Evolutionary conservation across 2,113 vertebrate genomes (phyloP), one percentile per base, ranked within the genome.

Genomic region (Tylochromis polylepis): DNA sequence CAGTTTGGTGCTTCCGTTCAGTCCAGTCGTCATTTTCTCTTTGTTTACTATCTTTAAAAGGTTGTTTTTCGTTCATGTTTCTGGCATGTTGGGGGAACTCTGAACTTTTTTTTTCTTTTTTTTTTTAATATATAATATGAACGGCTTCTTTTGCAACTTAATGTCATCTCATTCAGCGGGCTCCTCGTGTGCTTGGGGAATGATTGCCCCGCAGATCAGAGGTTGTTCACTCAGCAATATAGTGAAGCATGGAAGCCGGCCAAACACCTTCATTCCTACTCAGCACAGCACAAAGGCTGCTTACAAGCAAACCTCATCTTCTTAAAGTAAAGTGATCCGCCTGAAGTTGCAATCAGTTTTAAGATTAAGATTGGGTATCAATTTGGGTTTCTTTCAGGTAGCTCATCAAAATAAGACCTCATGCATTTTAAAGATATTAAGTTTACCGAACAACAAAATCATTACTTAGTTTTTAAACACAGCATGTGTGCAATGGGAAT

Each of bases 171-270:
- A 81, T 89, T 92, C 11, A 18, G 51, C 79, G 83, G 79, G 59
- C 85, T 85, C 57, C 80, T 91, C 81, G 4, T 92, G 91, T 81
- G 88, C 83, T 90, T 79, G 1, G 84, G 88, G 89, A 92, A 43
- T 79, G 89, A 78, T 90, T 84, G 85, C 86, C 83, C 82, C 53
- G 22, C 86, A 89, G 87, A 84, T 81, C 65, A 2, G 62, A 85
- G 83, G 92, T 84, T 85, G 86, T 87, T 82, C 85, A 18, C 83
- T 89, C 90, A 88, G 90, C 90, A 83, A 82, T 85, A 81, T 27
- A 43, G 81, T 82, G 6, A 3, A 18, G 83, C 49, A 83, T 91
- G 89, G 90, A 89, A 49, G 15, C 14, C 15, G 36, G 84, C 88
- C 84, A 87, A 57, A 56, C 81, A 29, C 81, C 83, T 58, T 89